Evolutionary conservation across 1,140 invertebrate genomes (phyloP).

Genomic region (Lordiphosa stackelbergi): DNA sequence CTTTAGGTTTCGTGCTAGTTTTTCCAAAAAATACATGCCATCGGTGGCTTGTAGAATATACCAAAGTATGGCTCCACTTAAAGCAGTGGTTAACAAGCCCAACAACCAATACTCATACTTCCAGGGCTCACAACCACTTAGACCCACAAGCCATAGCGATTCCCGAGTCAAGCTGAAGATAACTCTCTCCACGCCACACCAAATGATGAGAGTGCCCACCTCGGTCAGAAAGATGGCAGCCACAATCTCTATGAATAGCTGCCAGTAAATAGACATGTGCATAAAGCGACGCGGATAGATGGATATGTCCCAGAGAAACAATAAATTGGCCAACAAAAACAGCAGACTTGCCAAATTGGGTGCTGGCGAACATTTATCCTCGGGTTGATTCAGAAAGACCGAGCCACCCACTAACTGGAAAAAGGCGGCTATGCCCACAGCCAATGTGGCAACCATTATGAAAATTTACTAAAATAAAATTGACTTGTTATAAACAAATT

Average conservation of each 20-base stretch:
- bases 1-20: neutral
- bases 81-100: conserved; percentile 17
- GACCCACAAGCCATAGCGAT: neutral
- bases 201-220: conserved; percentile 34
- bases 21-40: neutral
- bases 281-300: conserved; percentile 40
- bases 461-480: neutral
- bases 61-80: conserved; percentile 19
- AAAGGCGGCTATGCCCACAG: conserved; percentile 26
- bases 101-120: conserved; percentile 24
- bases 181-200: conserved; percentile 42
- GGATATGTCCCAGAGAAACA: conserved; percentile 29
- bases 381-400: conserved; percentile 38
- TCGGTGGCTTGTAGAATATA: conserved; percentile 47
- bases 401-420: conserved; percentile 31
- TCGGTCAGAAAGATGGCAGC: conserved; percentile 33
- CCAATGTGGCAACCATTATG: conserved; percentile 23
- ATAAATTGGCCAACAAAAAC: conserved; percentile 32
- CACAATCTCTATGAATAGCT: conserved; percentile 27
- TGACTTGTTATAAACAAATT: neutral
- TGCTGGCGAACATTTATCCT: conserved; percentile 45
- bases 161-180: conserved; percentile 18
- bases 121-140: neutral
- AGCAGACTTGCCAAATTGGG: conserved; percentile 44
- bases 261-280: conserved; percentile 35